Evolutionary conservation across 2,113 vertebrate species (phyloP), one percentile per base, ranked within the genome.

Genomic region (Tauraco erythrolophus): DNA sequence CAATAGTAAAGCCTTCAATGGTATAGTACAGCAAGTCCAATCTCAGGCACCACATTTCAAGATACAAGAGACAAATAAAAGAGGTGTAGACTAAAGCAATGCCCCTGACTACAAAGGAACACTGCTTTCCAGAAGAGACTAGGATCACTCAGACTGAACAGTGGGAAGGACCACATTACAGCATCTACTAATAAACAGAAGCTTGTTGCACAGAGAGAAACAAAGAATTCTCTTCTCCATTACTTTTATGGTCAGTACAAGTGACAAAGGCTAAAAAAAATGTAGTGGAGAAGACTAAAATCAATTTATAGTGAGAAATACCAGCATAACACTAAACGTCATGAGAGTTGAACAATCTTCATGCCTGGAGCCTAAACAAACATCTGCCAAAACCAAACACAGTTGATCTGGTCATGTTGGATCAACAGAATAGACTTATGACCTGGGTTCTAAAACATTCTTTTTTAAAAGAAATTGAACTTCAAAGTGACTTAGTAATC

Each of bases 41-140:
- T 6, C 56, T 70, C 23, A 37, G 19, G 37, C 64, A 84, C 9
- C 24, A 22, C 5, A 51, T 33, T 71, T 64, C 48, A 60, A 85
- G 28, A 65, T 45, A 79, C 0, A 2, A 0, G 1, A 57, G 18
- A 43, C 27, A 91, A 89, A 51, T 51, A 56, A 21, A 84, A n/a
- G 16, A 41, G 15, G 37, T 50, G 12, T 45, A 89, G 25, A 68
- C 54, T 69, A 46, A 88, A 91, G 37, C 18, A 80, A 57, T 0
- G 0, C 3, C 30, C 48, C 31, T 75, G 51, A 74, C 50, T 58
- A 57, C 10, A 58, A 35, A 50, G 23, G 35, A 80, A 82, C 28
- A 21, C 6, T 12, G 79, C 64, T 61, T 66, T 43, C 37, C 61
- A 68, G 31, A 62, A 41, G 25, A 66, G 11, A 71, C 33, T 10